Evolutionary conservation across 35 echinoderm and acorn worm genomes (phyloP).

Genomic region (Acanthaster planci): DNA sequence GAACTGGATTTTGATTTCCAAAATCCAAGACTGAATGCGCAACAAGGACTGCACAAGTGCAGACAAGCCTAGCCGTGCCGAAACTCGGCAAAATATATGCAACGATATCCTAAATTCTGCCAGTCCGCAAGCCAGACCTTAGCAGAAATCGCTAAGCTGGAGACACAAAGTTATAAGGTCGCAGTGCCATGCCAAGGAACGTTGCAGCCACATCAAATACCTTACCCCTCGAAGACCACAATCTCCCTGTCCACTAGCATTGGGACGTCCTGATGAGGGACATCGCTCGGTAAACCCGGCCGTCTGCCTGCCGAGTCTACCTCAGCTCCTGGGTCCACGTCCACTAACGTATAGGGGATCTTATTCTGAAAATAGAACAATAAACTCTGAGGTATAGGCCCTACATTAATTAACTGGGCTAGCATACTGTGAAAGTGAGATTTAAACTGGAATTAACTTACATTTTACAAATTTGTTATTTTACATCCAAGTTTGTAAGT

Average conservation of each 20-base stretch:
- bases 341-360: conserved; percentile 22
- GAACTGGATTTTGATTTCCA: no score
- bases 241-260: conserved; percentile 6
- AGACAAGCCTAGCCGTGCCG: no score
- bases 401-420: neutral
- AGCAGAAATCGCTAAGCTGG: no score
- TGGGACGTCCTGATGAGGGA: conserved; percentile 14
- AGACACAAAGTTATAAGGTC: no score
- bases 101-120: no score
- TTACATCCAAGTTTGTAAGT: neutral
- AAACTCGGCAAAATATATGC: no score
- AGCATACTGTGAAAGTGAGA: neutral
- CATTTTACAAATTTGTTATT: neutral
- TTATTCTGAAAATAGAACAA: conserved; percentile 17
- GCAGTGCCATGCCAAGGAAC: no score
- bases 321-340: neutral
- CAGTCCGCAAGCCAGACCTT: no score
- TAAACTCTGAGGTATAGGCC: neutral
- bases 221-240: conserved; percentile 27
- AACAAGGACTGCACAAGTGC: no score
- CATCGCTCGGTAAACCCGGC: neutral
- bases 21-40: no score
- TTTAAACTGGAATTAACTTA: neutral
- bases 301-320: neutral
- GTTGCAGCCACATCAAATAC: neutral